Percentiles rank a stretch among this genome's conserved stretches.
These are phyloP conservation scores for Calephelis perditalis DNA, from an alignment of 2,888 invertebrate genomes.

Conservation along the genomic window DNA sequence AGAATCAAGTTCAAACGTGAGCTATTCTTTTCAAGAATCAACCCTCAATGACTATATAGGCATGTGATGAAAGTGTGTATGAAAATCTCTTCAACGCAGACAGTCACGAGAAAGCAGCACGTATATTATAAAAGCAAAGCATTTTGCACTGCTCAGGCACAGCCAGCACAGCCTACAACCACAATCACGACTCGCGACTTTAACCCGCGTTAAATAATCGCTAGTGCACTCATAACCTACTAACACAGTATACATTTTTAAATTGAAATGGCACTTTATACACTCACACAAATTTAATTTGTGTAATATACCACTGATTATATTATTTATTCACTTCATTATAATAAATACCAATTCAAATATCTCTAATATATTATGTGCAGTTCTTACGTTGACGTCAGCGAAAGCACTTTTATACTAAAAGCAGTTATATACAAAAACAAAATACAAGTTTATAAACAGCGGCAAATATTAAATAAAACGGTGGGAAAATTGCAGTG, in stretches of 20 bases:
- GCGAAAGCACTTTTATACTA: conserved; percentile 3
- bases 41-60: no score
- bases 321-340: not conserved
- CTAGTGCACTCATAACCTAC: no score
- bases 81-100: no score
- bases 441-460: not conserved
- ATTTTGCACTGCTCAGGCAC: not conserved
- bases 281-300: conserved; percentile 34
- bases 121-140: no score
- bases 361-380: not conserved
- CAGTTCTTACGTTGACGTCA: not conserved
- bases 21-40: no score
- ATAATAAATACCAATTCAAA: conserved; percentile 9
- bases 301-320: conserved; percentile 20
- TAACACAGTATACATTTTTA: conserved; percentile 7
- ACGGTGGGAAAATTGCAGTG: not conserved
- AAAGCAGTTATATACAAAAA: not conserved
- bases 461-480: not conserved
- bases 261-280: conserved; percentile 37
- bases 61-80: no score
- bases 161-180: conserved; percentile 18
- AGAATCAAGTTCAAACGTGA: no score
- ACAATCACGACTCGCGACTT: not conserved
- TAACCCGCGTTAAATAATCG: conserved; percentile 2
- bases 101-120: no score